Evolutionary conservation across 2,113 vertebrate species (phyloP), one percentile per base, ranked within the genome.

Genomic region (Thymallus thymallus): DNA sequence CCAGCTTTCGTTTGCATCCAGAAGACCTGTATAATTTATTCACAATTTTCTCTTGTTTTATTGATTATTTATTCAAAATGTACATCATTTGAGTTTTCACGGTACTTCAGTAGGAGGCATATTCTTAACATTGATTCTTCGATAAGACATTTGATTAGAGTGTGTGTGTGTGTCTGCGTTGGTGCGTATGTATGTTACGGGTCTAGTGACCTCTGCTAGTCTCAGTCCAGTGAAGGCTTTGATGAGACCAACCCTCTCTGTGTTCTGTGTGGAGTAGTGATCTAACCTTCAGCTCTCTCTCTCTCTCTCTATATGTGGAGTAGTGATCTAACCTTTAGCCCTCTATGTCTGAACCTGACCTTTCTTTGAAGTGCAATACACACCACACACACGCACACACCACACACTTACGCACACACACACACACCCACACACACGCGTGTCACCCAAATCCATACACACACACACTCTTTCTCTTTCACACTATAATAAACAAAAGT

Each of bases 331-430:
- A 92, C 91, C 91, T 92, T 90, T 87, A 86, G 88, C 88, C 90
- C 86, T 87, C 88, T 84, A 81, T 90, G 88, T 90, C 87, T 88
- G 88, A 91, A 82, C 71, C 80, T 86, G 87, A 90, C 92, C 89
- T 88, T 90, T 89, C 90, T 91, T 91, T 93, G 87, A 92, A 92
- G 88, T 89, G 81, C 91, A 92, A 92, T 89, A 87, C 87, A 89
- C 78, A 88, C 86, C 84, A 63, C 71, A 73, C 20, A 72, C 26
- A 56, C 74, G 73, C 26, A 76, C 74, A 29, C 80, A 35, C 60
- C 71, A 88, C 84, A 81, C 86, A 24, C 22, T 23, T n/a, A 63
- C 10, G 22, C 72, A 67, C 26, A 64, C 73, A 68, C 45, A 73
- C 10, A 76, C 26, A 51, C 76, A 74, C 29, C n/a, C n/a, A 78